Conservation (phyloP, 2,797 vertebrate genomes). For the Eulemur coronatus region DNA sequence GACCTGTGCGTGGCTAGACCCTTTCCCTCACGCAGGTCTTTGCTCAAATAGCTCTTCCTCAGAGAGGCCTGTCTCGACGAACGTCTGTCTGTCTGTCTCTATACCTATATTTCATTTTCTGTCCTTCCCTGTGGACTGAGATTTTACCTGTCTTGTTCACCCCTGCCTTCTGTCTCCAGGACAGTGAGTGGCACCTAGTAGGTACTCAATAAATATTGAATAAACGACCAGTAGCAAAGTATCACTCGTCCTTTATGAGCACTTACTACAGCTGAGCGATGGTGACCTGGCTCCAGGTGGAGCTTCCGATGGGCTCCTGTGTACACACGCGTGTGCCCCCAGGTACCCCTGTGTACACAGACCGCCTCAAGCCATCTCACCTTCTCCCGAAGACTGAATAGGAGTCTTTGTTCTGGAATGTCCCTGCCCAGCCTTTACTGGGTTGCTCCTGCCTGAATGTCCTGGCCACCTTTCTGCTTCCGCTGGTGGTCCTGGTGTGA, state of each 20-base stretch:
- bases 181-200: background rate
- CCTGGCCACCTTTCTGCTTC: background rate
- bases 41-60: background rate
- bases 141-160: background rate
- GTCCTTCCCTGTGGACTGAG: background rate
- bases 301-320: background rate
- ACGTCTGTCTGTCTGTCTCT: background rate
- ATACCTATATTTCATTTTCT: background rate
- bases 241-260: background rate
- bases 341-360: background rate
- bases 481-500: background rate
- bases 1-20: background rate
- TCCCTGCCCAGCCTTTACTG: background rate
- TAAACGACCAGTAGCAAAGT: background rate
- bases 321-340: background rate
- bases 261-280: background rate
- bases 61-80: background rate
- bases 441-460: background rate
- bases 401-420: background rate
- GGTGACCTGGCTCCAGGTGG: background rate
- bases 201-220: background rate
- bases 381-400: background rate
- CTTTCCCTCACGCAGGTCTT: background rate
- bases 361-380: background rate
- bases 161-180: background rate